Percentiles rank a stretch among this genome's conserved stretches.
phyloP scores from a whole-genome alignment of 2,888 invertebrate genomes.

The Ochropleura plecta region DNA sequence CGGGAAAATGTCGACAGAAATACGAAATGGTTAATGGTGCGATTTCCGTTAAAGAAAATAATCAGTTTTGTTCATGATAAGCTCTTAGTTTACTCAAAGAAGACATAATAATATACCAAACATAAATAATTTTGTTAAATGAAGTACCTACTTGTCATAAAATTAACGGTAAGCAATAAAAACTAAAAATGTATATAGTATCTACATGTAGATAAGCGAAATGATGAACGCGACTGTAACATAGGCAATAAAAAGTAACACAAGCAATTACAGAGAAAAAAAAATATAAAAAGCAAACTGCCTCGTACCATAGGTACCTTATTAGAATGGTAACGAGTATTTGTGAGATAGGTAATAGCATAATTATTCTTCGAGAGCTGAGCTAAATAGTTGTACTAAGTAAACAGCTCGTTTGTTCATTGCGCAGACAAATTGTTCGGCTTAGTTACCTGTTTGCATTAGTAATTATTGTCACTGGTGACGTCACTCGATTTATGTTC shows the following conservation, averaged over 20 bases:
- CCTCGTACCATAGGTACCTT: slow-evolving; percentile 70
- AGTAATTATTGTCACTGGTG: slow-evolving; percentile 62
- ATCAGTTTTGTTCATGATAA: neutral
- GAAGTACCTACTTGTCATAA: slow-evolving; percentile 6
- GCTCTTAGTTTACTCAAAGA: neutral
- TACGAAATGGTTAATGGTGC: neutral
- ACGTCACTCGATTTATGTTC: slow-evolving; percentile 61
- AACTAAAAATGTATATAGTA: slow-evolving; percentile 43
- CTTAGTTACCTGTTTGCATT: slow-evolving; percentile 60
- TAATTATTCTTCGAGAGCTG: slow-evolving; percentile 75
- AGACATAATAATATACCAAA: neutral
- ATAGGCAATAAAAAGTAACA: slow-evolving; percentile 57
- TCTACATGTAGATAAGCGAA: slow-evolving; percentile 60
- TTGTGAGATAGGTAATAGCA: slow-evolving; percentile 78
- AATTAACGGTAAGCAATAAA: slow-evolving; percentile 37
- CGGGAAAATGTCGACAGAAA: neutral
- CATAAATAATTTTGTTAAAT: neutral
- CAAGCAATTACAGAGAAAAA: slow-evolving; percentile 58
- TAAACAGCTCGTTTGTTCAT: slow-evolving; percentile 66
- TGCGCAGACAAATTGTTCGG: slow-evolving; percentile 64
- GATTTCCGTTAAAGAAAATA: neutral
- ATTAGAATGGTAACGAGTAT: slow-evolving; percentile 76
- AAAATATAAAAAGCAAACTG: slow-evolving; percentile 54
- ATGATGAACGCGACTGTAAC: slow-evolving; percentile 51
- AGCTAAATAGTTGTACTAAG: slow-evolving; percentile 65